These are phyloP conservation scores for Petromus typicus DNA, from an alignment of 2,113 vertebrate genomes.

Conservation along the genomic window DNA sequence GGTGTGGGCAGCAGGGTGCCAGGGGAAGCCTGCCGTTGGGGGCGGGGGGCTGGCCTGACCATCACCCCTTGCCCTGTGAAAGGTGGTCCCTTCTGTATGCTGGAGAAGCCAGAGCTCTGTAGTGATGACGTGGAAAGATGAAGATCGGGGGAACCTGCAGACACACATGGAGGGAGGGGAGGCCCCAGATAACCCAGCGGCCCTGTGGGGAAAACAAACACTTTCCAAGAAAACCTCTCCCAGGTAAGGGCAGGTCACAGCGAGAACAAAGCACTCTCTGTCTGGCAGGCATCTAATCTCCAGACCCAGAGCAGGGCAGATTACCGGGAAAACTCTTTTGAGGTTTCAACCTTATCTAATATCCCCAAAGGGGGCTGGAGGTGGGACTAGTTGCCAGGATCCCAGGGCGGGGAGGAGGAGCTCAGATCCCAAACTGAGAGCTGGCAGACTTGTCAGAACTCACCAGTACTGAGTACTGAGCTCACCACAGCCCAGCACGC, in stretches of 20 bases:
- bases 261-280: constrained; percentile 23
- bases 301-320: not conserved
- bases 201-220: not conserved
- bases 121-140: too few species aligned
- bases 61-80: not conserved
- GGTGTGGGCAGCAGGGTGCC: not conserved
- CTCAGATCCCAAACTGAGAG: not conserved
- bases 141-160: not conserved
- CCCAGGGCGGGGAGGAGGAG: not conserved
- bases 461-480: not conserved
- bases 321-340: constrained; percentile 11
- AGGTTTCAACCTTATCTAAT: not conserved
- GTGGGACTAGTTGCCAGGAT: not conserved
- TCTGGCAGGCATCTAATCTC: constrained; percentile 11
- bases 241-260: not conserved
- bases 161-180: not conserved
- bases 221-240: constrained; percentile 48
- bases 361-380: not conserved
- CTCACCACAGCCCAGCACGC: not conserved
- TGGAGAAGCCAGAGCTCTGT: not conserved
- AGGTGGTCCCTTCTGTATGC: too few species aligned
- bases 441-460: not conserved
- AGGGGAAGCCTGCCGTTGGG: not conserved
- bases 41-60: not conserved
- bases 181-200: not conserved